These are phyloP conservation scores for Phytoseiulus persimilis DNA, from an alignment of 2,888 invertebrate genomes.

Conservation along the genomic window DNA sequence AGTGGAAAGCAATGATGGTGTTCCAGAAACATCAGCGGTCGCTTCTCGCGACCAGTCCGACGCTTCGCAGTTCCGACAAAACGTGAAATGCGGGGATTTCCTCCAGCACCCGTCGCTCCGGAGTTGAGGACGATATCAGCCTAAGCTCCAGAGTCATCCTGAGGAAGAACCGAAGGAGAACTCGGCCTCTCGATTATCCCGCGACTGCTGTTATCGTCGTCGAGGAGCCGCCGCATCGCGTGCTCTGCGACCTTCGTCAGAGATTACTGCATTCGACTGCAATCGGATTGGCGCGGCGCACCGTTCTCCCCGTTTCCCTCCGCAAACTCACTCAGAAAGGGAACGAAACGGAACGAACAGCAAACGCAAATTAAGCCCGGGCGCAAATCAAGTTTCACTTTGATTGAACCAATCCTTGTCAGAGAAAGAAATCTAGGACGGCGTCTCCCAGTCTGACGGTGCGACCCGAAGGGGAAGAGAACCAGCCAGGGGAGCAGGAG, in stretches of 20 bases:
- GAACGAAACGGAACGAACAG: not conserved
- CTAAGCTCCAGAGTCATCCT: not conserved
- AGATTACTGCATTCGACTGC: not conserved
- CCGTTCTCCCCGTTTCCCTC: not conserved
- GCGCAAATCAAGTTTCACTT: conserved; percentile 5
- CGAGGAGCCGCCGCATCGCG: not conserved
- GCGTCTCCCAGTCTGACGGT: not conserved
- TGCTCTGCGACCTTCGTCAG: not conserved
- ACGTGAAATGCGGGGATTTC: not conserved
- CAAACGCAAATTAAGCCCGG: not conserved
- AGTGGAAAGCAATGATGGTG: too few species aligned
- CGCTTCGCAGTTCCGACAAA: not conserved
- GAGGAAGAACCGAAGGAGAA: not conserved
- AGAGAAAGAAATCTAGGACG: not conserved
- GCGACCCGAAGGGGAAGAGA: not conserved
- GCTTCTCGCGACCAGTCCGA: too few species aligned
- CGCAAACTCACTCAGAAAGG: not conserved
- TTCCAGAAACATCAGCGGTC: too few species aligned
- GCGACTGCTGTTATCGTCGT: not conserved
- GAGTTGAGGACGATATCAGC: not conserved
- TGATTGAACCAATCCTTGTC: not conserved
- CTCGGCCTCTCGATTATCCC: not conserved
- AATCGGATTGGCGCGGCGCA: not conserved
- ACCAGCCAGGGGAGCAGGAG: not conserved
- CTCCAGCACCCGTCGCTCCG: not conserved